These are phyloP conservation scores for Aotus griseimembra DNA, from an alignment of 2,797 vertebrate species.

Conservation along the genomic window DNA sequence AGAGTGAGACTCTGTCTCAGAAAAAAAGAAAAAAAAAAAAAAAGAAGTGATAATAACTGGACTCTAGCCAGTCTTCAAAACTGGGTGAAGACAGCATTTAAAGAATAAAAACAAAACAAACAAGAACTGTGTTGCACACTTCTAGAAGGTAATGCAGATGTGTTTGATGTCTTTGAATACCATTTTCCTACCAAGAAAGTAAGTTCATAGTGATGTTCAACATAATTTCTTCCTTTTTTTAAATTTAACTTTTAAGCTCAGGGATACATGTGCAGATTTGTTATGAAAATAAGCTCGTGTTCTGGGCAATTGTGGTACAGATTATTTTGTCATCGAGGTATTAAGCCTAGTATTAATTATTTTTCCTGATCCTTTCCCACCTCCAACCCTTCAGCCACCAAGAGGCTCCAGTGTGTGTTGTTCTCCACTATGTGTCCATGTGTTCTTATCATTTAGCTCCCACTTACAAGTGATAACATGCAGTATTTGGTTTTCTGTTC, in stretches of 20 bases:
- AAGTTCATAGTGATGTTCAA: background rate
- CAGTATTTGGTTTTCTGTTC: background rate
- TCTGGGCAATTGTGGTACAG: no score
- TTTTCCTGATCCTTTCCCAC: no score
- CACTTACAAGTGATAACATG: background rate
- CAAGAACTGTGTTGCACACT: background rate
- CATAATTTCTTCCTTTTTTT: background rate
- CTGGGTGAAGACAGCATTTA: background rate
- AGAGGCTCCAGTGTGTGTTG: no score
- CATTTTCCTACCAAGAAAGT: background rate
- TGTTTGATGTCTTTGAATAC: background rate
- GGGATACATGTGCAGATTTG: background rate
- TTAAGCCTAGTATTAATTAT: no score
- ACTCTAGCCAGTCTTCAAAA: background rate
- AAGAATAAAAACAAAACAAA: background rate
- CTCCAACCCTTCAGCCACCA: no score
- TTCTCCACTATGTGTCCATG: no score
- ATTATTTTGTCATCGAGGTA: no score
- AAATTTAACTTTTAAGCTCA: background rate
- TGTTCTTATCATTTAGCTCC: background rate
- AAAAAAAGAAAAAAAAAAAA: no score
- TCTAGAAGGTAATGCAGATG: background rate
- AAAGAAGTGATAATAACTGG: background rate
- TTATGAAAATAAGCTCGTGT: background rate
- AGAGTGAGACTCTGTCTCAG: no score